Evolutionary conservation across 2,113 vertebrate species (phyloP).

Genomic region (Recurvirostra avosetta): DNA sequence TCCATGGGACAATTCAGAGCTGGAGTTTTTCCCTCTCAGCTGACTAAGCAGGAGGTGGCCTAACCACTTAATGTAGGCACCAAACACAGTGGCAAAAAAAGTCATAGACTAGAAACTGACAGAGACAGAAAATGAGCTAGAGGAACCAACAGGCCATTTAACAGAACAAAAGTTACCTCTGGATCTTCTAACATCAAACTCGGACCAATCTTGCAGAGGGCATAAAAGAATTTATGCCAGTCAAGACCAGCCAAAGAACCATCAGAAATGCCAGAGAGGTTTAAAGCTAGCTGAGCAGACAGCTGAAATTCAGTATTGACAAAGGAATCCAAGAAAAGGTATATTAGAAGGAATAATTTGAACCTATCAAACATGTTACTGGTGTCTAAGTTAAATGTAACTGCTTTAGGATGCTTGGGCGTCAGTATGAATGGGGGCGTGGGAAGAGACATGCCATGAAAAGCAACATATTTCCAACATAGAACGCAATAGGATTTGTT

Average conservation of each 20-base stretch:
- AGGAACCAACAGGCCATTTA: background rate
- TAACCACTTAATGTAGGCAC: background rate
- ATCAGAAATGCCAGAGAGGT: background rate
- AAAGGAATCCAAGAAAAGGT: background rate
- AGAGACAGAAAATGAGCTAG: background rate
- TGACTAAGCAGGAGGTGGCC: background rate
- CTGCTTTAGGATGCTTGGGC: background rate
- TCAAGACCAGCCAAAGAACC: background rate
- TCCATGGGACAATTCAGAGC: background rate
- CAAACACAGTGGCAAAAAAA: background rate
- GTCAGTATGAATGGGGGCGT: background rate
- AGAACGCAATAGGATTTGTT: background rate
- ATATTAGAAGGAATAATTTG: background rate
- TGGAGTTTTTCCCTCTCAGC: background rate
- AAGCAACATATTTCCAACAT: background rate
- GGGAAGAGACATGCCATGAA: background rate
- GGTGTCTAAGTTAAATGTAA: background rate
- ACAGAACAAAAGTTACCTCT: background rate
- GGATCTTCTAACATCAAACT: background rate
- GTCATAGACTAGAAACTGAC: background rate
- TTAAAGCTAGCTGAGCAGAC: background rate
- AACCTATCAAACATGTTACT: background rate
- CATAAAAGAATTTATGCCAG: background rate
- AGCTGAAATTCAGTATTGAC: background rate
- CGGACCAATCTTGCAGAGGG: background rate